Base-by-base conservation (phyloP, 2,888 invertebrate genomes). In the Epinotia nisella region DNA sequence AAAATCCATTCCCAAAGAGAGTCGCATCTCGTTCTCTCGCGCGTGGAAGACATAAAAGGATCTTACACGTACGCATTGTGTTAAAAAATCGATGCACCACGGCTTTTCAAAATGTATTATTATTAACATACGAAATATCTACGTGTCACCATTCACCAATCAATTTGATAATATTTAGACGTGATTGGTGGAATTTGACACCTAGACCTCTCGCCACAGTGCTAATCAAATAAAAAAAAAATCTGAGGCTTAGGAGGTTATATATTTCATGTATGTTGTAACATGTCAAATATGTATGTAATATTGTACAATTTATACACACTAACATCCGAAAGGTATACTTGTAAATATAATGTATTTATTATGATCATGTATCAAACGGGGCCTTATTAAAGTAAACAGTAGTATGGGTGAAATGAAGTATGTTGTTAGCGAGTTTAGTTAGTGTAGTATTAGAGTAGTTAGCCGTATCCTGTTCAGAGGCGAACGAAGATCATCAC, bases 371-470 rank as follows among this genome's bases (percentile, higher is more conserved):
- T 68, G 68, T 73, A 69, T 49, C 24, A 24, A 58, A 73, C 62
- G 68, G 73, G 73, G 73, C 68, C 73, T 69, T 73, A 64, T 61
- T 49, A 67, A 45, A 49, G 1, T 67, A 66, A 24, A 35, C 15
- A 65, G 45, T 29, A 62, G 55, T 65, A 53, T 53, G 41, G 71
- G 51, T 29, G 58, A 39, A 21, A 49, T 68, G 68, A 69, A 64
- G 64, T 73, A 53, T 24, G 24, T 62, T 68, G 58, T 73, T 62
- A 58, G 71, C 61, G 21, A 55, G 24, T 58, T 73, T 73, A 73
- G 73, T 69, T 73, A 73, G 73, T 51, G 68, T 73, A 73, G 72
- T 15, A 15, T 70, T 73, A 59, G 68, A 58, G 72, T 73, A 73
- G 73, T 53, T 53, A 71, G 66, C 41, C 59, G 60, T 49, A 39